phyloP scores from a whole-genome alignment of 2,888 invertebrate genomes.

The Mechanitis mazaeus region DNA sequence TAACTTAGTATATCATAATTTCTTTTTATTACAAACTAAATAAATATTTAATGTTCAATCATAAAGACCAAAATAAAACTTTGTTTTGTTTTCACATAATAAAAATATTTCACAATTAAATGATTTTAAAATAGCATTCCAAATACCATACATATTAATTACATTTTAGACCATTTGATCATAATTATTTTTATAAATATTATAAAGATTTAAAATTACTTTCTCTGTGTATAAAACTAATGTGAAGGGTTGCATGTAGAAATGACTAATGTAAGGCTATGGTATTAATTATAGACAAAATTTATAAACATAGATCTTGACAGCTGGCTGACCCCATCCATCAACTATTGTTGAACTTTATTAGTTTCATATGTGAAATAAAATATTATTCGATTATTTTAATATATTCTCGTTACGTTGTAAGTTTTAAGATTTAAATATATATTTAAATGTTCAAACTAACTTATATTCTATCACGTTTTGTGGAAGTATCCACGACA shows the following conservation, averaged over 20 bases:
- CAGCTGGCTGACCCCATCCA: conserved; percentile 40
- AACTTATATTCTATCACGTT: conserved; percentile 21
- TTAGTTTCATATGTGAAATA: conserved; percentile 7
- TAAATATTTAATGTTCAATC: no score
- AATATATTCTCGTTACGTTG: conserved; percentile 2
- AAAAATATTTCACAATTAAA: no score
- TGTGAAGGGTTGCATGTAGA: neutral
- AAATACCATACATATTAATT: no score
- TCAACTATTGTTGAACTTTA: conserved; percentile 6
- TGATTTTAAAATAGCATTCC: no score
- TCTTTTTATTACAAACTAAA: no score
- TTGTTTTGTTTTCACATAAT: no score
- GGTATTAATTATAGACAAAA: conserved; percentile 3
- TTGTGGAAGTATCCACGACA: conserved; percentile 32
- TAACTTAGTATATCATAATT: no score
- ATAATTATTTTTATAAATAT: no score
- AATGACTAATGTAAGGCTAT: conserved; percentile 1
- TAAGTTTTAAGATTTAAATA: conserved; percentile 8
- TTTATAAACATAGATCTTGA: conserved; percentile 31
- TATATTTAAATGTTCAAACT: neutral
- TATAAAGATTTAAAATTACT: no score
- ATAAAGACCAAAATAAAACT: no score
- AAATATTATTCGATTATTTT: conserved; percentile 9
- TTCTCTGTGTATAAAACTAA: no score
- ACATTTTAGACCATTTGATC: no score